A percentile compares a stretch with the other conserved stretches of the same genome.
phyloP scores from a whole-genome alignment of 2,797 vertebrate genomes.

The Tarsius wallacei region DNA sequence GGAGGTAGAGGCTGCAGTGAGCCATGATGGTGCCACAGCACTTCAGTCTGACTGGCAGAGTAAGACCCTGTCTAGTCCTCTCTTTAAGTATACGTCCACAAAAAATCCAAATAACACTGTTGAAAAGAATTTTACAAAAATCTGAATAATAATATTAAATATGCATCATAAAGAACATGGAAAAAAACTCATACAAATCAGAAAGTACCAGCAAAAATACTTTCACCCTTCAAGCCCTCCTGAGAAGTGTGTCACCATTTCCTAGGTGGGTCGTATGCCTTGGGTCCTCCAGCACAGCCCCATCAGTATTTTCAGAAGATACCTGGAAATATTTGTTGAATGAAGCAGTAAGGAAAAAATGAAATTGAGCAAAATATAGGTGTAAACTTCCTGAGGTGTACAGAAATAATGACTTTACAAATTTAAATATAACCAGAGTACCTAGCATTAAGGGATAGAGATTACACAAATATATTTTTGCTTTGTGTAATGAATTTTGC shows the following conservation, averaged over 20 bases:
- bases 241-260: neutral
- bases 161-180: neutral
- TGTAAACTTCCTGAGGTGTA: neutral
- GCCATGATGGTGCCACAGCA: too few species aligned
- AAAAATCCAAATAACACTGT: constrained; percentile 24
- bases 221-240: constrained; percentile 12
- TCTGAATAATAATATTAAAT: neutral
- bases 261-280: neutral
- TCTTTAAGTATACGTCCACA: constrained; percentile 38
- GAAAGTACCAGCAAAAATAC: constrained; percentile 54
- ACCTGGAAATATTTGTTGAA: constrained; percentile 11
- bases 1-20: too few species aligned
- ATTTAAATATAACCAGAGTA: constrained; percentile 11
- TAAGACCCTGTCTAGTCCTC: neutral
- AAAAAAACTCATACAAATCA: constrained; percentile 20
- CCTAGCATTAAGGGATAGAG: too few species aligned
- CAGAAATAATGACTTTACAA: constrained; percentile 50
- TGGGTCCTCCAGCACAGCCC: neutral
- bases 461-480: constrained; percentile 50
- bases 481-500: neutral
- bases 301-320: neutral
- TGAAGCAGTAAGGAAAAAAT: neutral
- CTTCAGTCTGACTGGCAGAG: too few species aligned
- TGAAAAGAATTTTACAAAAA: constrained; percentile 28
- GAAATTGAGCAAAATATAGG: constrained; percentile 51